Base-by-base conservation (phyloP, 2,797 vertebrate species). In the Synanceia verrucosa region DNA sequence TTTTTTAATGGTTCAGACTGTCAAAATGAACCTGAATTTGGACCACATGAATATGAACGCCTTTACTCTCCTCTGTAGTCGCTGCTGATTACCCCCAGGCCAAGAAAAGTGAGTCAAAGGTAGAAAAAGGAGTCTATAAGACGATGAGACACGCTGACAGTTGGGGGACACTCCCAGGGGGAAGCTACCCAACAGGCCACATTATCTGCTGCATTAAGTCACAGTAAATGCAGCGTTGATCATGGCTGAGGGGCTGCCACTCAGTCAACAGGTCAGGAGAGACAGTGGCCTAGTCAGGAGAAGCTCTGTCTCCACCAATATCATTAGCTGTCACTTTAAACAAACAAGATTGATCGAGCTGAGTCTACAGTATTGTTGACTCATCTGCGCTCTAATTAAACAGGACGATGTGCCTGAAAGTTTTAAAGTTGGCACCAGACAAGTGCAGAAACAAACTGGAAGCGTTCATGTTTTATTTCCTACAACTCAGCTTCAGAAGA, bases 1-100 rank as follows among this genome's bases (percentile, higher is more conserved):
- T 43, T 63, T 81, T 82, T 83, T 73, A 58, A 44, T 56, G 70
- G 76, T 73, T 79, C 37, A 65, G 61, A 68, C 71, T 76, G 69
- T 76, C 29, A 81, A 84, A 9, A 78, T 73, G 48, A 82, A 83
- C 60, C 44, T 74, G 78, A 65, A 76, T 83, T 11, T 51, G 64
- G 50, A 81, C 62, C 60, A 61, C 59, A 51, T 24, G 21, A 26
- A n/a, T 16, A 50, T 47, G 16, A 55, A 53, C 66, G 39, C 34
- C 51, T 78, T 71, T 65, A 8, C 13, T 57, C 48, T 62, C 28
- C 28, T 64, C 36, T 56, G 37, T 33, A 56, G 34, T 24, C 63
- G 9, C 26, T 8, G 52, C 34, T 63, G 48, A 10, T 36, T 3
- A 67, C 33, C 65, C 65, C 5, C 5, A 18, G 29, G 11, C 43